Evolutionary conservation across 2,888 invertebrate genomes (phyloP).

Genomic region (Ennomos quercinarius): DNA sequence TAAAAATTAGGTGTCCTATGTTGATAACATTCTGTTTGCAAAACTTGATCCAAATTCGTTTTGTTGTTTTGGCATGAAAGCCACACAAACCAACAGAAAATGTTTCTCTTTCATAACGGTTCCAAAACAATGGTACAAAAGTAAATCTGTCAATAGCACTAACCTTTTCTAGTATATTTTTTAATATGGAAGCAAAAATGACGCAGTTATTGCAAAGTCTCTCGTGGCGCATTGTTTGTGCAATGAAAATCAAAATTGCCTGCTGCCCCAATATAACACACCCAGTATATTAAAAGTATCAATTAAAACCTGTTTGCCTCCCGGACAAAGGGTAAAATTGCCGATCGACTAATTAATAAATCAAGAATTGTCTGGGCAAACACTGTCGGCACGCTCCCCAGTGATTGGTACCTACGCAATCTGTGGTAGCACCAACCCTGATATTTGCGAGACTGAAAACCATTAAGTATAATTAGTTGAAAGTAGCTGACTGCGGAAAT

Average conservation of each 20-base stretch:
- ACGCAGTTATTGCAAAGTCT: too few species aligned
- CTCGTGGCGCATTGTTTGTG: background rate
- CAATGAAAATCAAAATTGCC: background rate
- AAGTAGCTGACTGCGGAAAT: background rate
- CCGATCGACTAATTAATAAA: conserved; percentile 68
- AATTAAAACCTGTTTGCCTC: conserved; percentile 43
- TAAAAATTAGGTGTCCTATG: too few species aligned
- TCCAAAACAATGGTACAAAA: too few species aligned
- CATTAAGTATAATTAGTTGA: conserved; percentile 1
- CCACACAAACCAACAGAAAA: too few species aligned
- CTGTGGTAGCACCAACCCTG: conserved; percentile 1
- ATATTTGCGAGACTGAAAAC: conserved; percentile 1
- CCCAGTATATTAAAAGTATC: conserved; percentile 33
- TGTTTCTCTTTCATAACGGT: too few species aligned
- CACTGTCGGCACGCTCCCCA: conserved; percentile 33
- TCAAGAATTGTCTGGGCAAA: conserved; percentile 68
- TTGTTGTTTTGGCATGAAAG: too few species aligned
- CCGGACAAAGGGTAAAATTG: conserved; percentile 62
- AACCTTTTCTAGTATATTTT: too few species aligned
- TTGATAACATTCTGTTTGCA: too few species aligned
- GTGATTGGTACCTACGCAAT: background rate
- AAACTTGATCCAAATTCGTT: too few species aligned
- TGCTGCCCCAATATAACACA: background rate
- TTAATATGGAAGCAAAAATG: too few species aligned
- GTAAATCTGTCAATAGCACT: too few species aligned